Conservation (phyloP, 2,888 invertebrate species). For the Tuta absoluta region DNA sequence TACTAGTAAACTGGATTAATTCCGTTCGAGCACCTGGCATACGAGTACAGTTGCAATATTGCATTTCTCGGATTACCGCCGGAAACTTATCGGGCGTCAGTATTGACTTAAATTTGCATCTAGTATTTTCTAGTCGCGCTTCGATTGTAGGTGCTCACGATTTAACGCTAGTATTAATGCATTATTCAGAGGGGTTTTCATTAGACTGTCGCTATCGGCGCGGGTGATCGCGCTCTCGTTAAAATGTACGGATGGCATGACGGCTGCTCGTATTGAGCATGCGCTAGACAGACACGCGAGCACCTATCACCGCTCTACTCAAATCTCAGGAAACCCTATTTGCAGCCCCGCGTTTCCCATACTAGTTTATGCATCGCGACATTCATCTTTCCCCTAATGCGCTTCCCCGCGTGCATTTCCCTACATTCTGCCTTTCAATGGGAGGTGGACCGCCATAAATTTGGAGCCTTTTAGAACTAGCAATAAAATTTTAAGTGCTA, state of each 20-base stretch:
- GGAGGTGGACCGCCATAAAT: slow-evolving; percentile 39
- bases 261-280: slow-evolving; percentile 70
- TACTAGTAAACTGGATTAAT: slow-evolving; percentile 52
- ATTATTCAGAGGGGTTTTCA: slow-evolving; percentile 81
- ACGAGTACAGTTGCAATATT: slow-evolving; percentile 40
- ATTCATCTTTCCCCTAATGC: slow-evolving; percentile 36
- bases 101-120: slow-evolving; percentile 77
- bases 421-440: slow-evolving; percentile 39
- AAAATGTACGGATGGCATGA: slow-evolving; percentile 80
- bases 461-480: slow-evolving; percentile 35
- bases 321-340: slow-evolving; percentile 51
- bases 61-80: slow-evolving; percentile 64
- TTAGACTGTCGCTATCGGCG: slow-evolving; percentile 76
- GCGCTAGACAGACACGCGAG: slow-evolving; percentile 56
- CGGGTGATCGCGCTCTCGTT: slow-evolving; percentile 77
- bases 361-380: slow-evolving; percentile 42
- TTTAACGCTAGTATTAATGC: slow-evolving; percentile 81
- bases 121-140: slow-evolving; percentile 70
- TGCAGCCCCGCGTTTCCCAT: slow-evolving; percentile 43
- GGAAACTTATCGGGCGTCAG: slow-evolving; percentile 69
- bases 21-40: slow-evolving; percentile 39
- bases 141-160: slow-evolving; percentile 77
- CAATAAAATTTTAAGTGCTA: slow-evolving; percentile 40
- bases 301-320: slow-evolving; percentile 54
- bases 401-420: slow-evolving; percentile 29